phyloP scores from a whole-genome alignment of 2,113 vertebrate genomes.

The Speoplatyrhinus poulsoni region DNA sequence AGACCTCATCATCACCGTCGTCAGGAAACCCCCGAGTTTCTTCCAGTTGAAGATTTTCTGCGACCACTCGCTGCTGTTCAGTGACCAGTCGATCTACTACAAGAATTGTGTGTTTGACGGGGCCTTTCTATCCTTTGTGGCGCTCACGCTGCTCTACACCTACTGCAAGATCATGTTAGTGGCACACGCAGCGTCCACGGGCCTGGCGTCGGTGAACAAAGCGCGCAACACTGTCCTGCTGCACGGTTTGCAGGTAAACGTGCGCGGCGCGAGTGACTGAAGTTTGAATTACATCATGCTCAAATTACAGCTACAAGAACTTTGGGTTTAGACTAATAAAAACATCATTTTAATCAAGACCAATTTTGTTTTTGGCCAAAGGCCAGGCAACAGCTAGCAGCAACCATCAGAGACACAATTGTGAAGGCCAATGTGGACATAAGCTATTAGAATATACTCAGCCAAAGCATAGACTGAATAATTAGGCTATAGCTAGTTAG shows the following conservation, averaged over 20 bases:
- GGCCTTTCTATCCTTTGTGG: slow-evolving; percentile 73
- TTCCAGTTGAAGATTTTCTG: slow-evolving; percentile 70
- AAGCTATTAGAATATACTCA: no score
- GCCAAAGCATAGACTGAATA: no score
- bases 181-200: slow-evolving; percentile 63
- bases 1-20: slow-evolving; percentile 70
- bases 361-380: no score
- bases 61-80: slow-evolving; percentile 73
- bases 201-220: slow-evolving; percentile 61
- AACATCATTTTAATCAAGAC: no score
- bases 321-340: no score
- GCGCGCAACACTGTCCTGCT: slow-evolving; percentile 78
- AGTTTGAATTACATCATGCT: not conserved
- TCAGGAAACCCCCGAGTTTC: slow-evolving; percentile 54
- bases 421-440: no score
- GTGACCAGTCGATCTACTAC: slow-evolving; percentile 66
- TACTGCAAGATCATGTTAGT: slow-evolving; percentile 76
- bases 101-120: slow-evolving; percentile 77
- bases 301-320: not conserved
- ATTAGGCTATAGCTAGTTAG: no score
- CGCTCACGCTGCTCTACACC: slow-evolving; percentile 73
- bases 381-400: no score
- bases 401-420: no score
- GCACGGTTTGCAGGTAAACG: slow-evolving; percentile 65
- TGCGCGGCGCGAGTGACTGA: not conserved